Percentiles rank a stretch among this genome's conserved stretches.
Evolutionary conservation across 2,797 vertebrate species (phyloP).

Genomic region (Dromococcyx pavoninus): DNA sequence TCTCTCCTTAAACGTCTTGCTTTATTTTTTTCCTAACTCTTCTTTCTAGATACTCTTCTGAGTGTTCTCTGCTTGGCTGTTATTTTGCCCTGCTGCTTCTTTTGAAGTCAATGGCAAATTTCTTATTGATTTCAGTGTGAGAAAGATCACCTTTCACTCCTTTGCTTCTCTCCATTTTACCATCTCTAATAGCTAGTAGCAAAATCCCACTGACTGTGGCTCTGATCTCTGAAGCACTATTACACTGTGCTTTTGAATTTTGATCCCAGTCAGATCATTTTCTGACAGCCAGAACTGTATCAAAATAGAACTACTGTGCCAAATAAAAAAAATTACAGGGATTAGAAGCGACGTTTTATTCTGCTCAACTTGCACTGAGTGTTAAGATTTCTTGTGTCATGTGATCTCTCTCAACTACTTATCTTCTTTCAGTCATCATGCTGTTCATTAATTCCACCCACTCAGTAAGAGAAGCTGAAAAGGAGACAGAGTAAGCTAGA

Average conservation of each 20-base stretch:
- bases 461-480: slow-evolving; percentile 40
- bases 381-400: background rate
- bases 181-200: slow-evolving; percentile 50
- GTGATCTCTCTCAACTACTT: background rate
- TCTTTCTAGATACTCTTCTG: background rate
- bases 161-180: slow-evolving; percentile 31
- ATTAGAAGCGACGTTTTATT: background rate
- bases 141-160: slow-evolving; percentile 28
- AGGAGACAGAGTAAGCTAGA: background rate
- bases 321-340: background rate
- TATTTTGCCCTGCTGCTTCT: slow-evolving; percentile 41
- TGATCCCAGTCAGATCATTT: slow-evolving; percentile 34
- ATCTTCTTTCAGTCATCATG: background rate
- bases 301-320: background rate
- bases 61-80: background rate
- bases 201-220: slow-evolving; percentile 52
- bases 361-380: background rate
- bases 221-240: slow-evolving; percentile 57
- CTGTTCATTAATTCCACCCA: background rate
- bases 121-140: slow-evolving; percentile 47
- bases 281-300: slow-evolving; percentile 10
- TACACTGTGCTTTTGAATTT: slow-evolving; percentile 35
- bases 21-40: background rate
- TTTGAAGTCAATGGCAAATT: slow-evolving; percentile 54
- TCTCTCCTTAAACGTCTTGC: background rate